phyloP scores from a whole-genome alignment of 2,113 vertebrate species.

The Coreoperca whiteheadi region DNA sequence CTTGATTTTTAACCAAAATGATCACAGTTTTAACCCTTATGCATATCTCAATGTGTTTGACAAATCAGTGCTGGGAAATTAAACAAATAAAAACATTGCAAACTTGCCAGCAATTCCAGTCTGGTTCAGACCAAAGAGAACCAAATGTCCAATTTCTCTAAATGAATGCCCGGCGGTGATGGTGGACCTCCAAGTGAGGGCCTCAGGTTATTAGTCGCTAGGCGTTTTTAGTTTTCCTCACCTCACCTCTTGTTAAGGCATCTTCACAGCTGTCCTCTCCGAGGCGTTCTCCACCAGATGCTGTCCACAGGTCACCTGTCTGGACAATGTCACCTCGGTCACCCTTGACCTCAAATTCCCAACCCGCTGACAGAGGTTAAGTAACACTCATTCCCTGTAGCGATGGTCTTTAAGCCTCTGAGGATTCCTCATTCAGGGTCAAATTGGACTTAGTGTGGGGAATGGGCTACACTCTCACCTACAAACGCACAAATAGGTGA shows the following conservation, averaged over 20 bases:
- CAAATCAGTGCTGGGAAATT: too few relatives aligned
- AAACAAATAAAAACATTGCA: too few relatives aligned
- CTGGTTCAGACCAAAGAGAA: too few relatives aligned
- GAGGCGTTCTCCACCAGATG: background rate
- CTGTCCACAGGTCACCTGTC: slow-evolving; percentile 29
- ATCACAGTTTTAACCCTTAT: too few relatives aligned
- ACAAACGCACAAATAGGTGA: background rate
- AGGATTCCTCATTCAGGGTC: slow-evolving; percentile 29
- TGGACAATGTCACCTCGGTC: slow-evolving; percentile 25
- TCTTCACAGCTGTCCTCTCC: background rate
- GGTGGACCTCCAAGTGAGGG: background rate
- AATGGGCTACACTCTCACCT: background rate
- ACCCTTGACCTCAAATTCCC: slow-evolving; percentile 40
- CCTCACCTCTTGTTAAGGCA: background rate
- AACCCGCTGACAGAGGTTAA: slow-evolving; percentile 29
- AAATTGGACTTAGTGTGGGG: background rate
- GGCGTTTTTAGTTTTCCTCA: background rate
- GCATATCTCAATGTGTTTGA: too few relatives aligned
- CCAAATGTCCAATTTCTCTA: background rate
- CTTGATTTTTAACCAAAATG: too few relatives aligned
- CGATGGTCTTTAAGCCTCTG: slow-evolving; percentile 4
- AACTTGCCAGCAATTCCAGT: too few relatives aligned
- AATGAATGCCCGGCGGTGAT: background rate
- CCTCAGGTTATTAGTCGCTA: background rate
- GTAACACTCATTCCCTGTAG: slow-evolving; percentile 7